A percentile compares a stretch with the other conserved stretches of the same genome.
Conservation (phyloP, 1,140 invertebrate species). For the Zaprionus vittiger region DNA sequence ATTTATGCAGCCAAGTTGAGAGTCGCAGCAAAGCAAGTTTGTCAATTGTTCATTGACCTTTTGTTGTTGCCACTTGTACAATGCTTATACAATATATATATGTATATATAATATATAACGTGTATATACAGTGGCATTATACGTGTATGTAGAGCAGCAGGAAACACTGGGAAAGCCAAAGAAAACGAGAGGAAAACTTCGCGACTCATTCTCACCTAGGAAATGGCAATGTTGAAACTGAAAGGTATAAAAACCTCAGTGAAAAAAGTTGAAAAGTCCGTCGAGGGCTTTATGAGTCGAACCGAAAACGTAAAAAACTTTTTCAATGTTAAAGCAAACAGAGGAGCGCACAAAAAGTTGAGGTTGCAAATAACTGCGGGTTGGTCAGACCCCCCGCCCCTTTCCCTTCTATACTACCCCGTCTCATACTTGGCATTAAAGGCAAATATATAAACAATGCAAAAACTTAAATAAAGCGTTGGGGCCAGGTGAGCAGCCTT, state of each 20-base stretch:
- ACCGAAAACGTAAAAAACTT: conserved; percentile 48
- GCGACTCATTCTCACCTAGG: conserved; percentile 43
- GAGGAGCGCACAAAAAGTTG: conserved; percentile 53
- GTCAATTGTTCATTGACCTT: conserved; percentile 75
- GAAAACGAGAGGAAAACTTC: conserved; percentile 29
- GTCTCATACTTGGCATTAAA: conserved; percentile 46
- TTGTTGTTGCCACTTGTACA: conserved; percentile 43
- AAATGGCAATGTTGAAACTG: conserved; percentile 32
- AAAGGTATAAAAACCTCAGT: conserved; percentile 31
- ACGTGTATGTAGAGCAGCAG: background rate
- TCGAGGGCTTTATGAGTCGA: conserved; percentile 28
- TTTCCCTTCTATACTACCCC: too few species aligned
- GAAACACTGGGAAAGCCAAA: background rate
- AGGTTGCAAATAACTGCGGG: conserved; percentile 29
- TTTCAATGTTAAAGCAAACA: conserved; percentile 76
- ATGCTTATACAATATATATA: background rate
- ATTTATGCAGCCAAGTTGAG: conserved; percentile 46
- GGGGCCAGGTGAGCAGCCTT: conserved; percentile 15
- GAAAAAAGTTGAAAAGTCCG: conserved; percentile 47
- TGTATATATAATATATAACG: conserved; percentile 1
- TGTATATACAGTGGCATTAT: background rate
- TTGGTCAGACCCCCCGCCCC: background rate
- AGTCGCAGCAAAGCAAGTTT: conserved; percentile 48
- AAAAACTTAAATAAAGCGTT: conserved; percentile 67
- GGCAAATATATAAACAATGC: conserved; percentile 72